These are phyloP conservation scores for Selene dorsalis DNA, from an alignment of 2,797 vertebrate genomes.

Conservation along the genomic window DNA sequence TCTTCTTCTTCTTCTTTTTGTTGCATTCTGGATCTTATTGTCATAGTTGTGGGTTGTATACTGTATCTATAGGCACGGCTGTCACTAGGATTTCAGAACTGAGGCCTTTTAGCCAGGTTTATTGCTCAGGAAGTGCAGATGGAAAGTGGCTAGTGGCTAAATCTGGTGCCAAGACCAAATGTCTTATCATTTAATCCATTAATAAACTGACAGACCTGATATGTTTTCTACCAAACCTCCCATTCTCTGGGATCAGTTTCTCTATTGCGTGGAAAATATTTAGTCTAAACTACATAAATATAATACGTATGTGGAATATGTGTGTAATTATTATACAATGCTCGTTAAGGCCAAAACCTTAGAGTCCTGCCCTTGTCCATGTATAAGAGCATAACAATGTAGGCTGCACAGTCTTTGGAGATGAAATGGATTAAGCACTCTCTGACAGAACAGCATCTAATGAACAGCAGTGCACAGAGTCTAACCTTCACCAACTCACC, in stretches of 20 bases:
- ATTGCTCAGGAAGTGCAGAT: background rate
- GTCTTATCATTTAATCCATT: background rate
- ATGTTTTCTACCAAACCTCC: too few species aligned
- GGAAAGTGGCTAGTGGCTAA: conserved; percentile 2
- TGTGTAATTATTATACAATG: background rate
- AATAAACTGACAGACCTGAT: background rate
- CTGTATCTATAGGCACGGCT: background rate
- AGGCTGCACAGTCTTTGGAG: background rate
- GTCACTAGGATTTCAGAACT: background rate
- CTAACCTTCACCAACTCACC: background rate
- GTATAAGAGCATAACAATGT: background rate
- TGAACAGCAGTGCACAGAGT: background rate
- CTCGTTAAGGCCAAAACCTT: background rate
- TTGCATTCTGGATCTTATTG: conserved; percentile 21
- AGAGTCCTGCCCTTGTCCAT: background rate
- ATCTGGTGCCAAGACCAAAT: background rate
- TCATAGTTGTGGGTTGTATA: background rate
- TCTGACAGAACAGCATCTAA: background rate
- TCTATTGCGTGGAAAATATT: background rate
- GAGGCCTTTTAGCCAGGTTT: conserved; percentile 11
- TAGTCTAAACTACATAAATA: background rate
- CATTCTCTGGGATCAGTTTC: background rate
- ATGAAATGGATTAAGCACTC: background rate
- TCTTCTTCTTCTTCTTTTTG: background rate
- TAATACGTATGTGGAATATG: background rate